Conservation (phyloP, 2,113 vertebrate species). For the Oreochromis tanganicae region DNA sequence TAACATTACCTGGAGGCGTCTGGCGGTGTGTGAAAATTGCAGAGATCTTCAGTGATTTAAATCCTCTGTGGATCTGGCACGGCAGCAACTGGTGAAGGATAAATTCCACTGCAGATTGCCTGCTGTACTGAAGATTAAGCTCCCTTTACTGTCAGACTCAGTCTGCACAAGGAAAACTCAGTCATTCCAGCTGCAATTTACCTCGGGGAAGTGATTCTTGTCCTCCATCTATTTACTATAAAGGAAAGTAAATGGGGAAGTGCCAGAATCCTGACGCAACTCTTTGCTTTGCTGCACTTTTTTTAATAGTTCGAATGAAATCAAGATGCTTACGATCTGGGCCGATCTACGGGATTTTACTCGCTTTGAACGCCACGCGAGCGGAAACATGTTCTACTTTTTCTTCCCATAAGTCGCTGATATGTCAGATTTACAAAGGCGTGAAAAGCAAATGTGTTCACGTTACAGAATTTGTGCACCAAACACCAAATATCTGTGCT, state of each 20-base stretch:
- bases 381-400: background rate
- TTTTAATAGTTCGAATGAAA: background rate
- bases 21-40: background rate
- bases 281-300: background rate
- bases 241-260: background rate
- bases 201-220: background rate
- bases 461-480: accelerated
- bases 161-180: background rate
- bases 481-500: background rate
- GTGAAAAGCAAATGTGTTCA: background rate
- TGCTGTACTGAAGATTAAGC: background rate
- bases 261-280: background rate
- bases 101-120: background rate
- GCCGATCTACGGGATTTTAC: accelerated
- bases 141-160: background rate
- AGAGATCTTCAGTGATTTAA: background rate
- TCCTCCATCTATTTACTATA: background rate
- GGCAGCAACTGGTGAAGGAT: background rate
- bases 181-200: background rate
- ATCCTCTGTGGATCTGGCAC: background rate
- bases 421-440: background rate
- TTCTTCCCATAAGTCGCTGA: background rate
- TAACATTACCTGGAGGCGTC: background rate
- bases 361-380: background rate
- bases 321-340: background rate